Base-by-base conservation (phyloP, 2,888 invertebrate genomes). In the Andrena minutula region DNA sequence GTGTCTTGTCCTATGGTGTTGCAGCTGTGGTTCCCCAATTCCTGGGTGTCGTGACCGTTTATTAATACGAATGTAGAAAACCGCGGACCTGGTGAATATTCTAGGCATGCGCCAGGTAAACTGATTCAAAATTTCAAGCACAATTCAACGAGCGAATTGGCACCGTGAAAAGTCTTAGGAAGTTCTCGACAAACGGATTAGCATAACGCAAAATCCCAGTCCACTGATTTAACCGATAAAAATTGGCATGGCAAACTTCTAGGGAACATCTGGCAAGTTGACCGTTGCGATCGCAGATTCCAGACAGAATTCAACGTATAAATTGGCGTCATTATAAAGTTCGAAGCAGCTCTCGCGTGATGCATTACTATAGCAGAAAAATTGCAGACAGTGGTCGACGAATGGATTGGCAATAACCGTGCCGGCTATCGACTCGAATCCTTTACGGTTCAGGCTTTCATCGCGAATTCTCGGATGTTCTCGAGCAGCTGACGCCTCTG, bases 401-500 rank as follows among this genome's bases (percentile, higher is more conserved):
- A 75, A 61, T 71, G 63, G 49, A 78, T 85, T 63, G 78, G 35
- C 78, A 74, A 84, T 71, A 74, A 73, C 16, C 8, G 23, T n/a
- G 63, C 10, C 10, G 3, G 10, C 35, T 12, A 49, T 61, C 63
- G 41, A 56, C 10, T 30, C 4, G 20, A 30, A 66, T 75, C 64
- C 64, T 53, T 64, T 60, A 49, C 51, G 32, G 41, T 56, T 81
- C 74, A 61, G 64, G 79, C 65, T 82, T 30, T 83, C 75, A 30
- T 72, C 72, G 72, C 53, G 71, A 60, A 63, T 80, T 65, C 56
- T 64, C 74, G 66, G 53, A 12, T 64, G 74, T 69, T 66, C 49
- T 51, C 30, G 51, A 83, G 77, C 88, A 84, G 86, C 86, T 86
- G 89, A 86, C 73, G 75, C 41, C 51, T 70, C 66, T 6, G 8